A percentile compares a stretch with the other conserved stretches of the same genome.
Evolutionary conservation across 2,797 vertebrate species (phyloP).

Genomic region (Danio choprae): DNA sequence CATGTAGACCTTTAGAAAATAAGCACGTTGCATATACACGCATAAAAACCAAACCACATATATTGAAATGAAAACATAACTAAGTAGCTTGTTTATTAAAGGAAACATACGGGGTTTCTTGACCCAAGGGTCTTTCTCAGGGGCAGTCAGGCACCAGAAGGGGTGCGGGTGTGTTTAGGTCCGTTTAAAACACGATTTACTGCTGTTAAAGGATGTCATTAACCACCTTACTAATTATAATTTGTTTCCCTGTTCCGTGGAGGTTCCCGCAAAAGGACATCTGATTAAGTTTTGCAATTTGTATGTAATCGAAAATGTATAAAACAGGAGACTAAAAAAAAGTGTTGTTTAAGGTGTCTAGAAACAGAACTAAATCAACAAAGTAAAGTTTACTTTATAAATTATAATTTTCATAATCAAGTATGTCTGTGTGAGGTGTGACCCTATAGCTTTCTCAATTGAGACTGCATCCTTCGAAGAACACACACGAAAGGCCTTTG

Average conservation of each 20-base stretch:
- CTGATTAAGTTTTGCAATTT: too few species aligned
- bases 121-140: slow-evolving; percentile 55
- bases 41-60: neutral
- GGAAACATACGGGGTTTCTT: slow-evolving; percentile 64
- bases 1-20: neutral
- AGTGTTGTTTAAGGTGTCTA: neutral
- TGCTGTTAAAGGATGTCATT: neutral
- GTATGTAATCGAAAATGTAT: neutral
- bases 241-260: neutral
- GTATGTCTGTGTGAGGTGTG: neutral
- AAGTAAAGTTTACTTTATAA: too few species aligned
- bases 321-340: neutral
- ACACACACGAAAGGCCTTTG: too few species aligned
- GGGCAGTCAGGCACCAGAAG: too few species aligned
- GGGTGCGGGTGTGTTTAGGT: too few species aligned
- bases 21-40: neutral
- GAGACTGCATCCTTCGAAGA: too few species aligned
- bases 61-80: neutral
- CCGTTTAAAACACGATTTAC: neutral
- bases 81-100: slow-evolving; percentile 36
- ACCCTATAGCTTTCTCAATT: neutral
- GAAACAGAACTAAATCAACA: neutral
- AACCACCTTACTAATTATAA: neutral
- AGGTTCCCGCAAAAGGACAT: neutral
- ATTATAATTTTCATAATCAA: neutral